These are phyloP conservation scores for Melipona quadrifasciata DNA, from an alignment of 1,140 invertebrate genomes.

Conservation along the genomic window DNA sequence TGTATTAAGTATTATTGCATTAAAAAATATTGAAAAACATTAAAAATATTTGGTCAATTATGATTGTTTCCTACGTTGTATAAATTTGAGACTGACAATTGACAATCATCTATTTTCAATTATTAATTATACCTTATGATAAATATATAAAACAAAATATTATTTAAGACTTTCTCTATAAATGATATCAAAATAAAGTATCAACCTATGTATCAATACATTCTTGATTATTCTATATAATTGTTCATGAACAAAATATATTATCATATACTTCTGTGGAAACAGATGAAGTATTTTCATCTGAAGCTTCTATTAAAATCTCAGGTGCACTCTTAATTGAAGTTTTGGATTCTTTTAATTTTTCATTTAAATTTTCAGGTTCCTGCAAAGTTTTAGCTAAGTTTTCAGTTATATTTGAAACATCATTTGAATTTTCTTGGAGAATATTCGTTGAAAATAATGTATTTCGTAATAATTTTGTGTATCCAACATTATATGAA, in stretches of 20 bases:
- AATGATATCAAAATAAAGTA: too few relatives aligned
- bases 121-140: too few relatives aligned
- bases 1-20: slow-evolving; percentile 13
- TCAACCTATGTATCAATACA: too few relatives aligned
- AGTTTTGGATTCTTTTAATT: not conserved
- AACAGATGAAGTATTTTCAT: too few relatives aligned
- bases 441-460: not conserved
- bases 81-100: too few relatives aligned
- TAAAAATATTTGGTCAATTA: slow-evolving; percentile 37
- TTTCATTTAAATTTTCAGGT: not conserved
- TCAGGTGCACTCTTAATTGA: too few relatives aligned
- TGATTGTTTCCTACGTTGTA: too few relatives aligned
- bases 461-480: not conserved
- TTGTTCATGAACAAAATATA: not conserved
- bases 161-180: too few relatives aligned
- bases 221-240: too few relatives aligned
- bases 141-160: too few relatives aligned
- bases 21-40: not conserved
- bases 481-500: not conserved
- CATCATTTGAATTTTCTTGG: not conserved
- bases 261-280: not conserved
- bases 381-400: not conserved
- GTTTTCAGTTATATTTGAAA: not conserved
- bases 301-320: not conserved
- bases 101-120: too few relatives aligned